These are phyloP conservation scores for Norana najaformis DNA, from an alignment of 2,888 invertebrate species.

Conservation along the genomic window DNA sequence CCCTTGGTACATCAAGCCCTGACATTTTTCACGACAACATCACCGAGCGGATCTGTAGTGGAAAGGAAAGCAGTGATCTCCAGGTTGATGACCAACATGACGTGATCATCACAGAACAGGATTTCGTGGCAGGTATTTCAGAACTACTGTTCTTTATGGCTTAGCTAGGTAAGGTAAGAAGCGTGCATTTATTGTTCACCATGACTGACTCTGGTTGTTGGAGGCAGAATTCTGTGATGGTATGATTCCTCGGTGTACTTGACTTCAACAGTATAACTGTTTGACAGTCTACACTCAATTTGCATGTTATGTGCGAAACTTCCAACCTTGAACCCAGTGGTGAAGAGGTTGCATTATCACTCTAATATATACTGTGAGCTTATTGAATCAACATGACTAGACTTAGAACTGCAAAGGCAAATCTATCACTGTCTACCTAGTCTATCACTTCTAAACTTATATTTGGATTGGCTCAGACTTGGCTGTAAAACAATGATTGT, in stretches of 20 bases:
- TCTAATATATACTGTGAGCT: too few relatives aligned
- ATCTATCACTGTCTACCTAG: too few relatives aligned
- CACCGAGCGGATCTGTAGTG: neutral
- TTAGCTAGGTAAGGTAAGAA: neutral
- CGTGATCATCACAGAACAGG: constrained; percentile 23
- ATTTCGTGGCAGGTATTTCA: neutral
- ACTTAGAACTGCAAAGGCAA: too few relatives aligned
- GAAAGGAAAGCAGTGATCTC: constrained; percentile 16
- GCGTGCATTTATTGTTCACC: too few relatives aligned
- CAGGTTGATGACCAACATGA: neutral
- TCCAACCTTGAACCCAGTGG: neutral
- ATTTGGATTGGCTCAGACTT: too few relatives aligned
- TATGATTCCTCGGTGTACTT: neutral
- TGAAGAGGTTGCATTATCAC: too few relatives aligned
- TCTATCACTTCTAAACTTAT: too few relatives aligned
- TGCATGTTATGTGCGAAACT: neutral
- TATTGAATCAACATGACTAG: too few relatives aligned
- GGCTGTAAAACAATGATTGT: too few relatives aligned
- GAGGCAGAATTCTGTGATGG: neutral
- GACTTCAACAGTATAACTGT: neutral
- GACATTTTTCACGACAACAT: constrained; percentile 20
- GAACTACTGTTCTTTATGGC: neutral
- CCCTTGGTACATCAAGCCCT: constrained; percentile 22
- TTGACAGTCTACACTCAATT: neutral
- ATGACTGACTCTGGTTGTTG: neutral